Percentiles rank a stretch among this genome's conserved stretches.
Evolutionary conservation across 2,888 invertebrate genomes (phyloP).

Genomic region (Sesia apiformis): DNA sequence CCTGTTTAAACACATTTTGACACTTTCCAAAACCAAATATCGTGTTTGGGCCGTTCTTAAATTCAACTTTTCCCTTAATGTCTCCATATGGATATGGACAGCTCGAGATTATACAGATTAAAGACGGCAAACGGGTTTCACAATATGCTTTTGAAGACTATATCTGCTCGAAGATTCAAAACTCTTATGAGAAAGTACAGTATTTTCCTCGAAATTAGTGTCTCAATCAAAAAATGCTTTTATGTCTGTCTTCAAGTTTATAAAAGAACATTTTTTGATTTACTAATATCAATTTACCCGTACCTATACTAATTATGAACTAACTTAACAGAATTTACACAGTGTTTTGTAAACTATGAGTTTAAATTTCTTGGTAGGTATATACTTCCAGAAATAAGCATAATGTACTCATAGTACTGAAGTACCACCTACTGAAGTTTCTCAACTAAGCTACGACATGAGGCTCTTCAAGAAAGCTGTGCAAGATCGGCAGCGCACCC

Average conservation of each 20-base stretch:
- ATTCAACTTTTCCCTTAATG: conserved; percentile 31
- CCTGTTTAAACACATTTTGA: conserved; percentile 21
- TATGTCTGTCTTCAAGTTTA: background rate
- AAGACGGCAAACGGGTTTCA: conserved; percentile 5
- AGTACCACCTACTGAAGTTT: too few species aligned
- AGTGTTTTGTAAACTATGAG: too few species aligned
- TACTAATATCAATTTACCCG: too few species aligned
- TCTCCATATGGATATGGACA: conserved; percentile 31
- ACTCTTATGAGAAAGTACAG: background rate
- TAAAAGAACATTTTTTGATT: too few species aligned
- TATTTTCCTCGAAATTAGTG: background rate
- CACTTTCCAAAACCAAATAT: conserved; percentile 16
- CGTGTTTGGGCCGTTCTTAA: conserved; percentile 7
- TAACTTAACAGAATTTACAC: too few species aligned
- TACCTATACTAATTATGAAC: too few species aligned
- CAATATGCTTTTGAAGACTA: background rate
- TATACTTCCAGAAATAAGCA: too few species aligned
- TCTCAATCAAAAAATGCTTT: background rate
- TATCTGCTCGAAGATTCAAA: background rate
- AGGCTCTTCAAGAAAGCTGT: too few species aligned
- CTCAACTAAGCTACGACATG: too few species aligned
- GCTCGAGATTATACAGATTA: conserved; percentile 27
- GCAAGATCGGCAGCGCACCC: too few species aligned
- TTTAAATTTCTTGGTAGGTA: too few species aligned
- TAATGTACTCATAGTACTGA: too few species aligned